Evolutionary conservation across 2,888 invertebrate genomes (phyloP).

Genomic region (Scaeva pyrastri): DNA sequence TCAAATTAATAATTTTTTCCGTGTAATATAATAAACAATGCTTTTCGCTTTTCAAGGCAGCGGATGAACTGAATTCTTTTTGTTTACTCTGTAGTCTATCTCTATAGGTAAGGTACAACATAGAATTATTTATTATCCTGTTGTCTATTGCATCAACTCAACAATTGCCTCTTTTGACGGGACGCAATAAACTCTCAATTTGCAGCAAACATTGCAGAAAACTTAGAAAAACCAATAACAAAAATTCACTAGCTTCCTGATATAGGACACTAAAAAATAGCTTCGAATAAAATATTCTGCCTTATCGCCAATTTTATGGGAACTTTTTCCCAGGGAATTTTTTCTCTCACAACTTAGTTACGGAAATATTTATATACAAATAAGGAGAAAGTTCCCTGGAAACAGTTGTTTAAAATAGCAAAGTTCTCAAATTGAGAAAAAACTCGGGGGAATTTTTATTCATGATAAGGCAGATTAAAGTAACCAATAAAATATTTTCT

Average conservation of each 20-base stretch:
- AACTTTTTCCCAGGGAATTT: too few relatives aligned
- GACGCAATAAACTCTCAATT: background rate
- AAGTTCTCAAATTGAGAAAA: too few relatives aligned
- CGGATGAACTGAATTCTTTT: conserved; percentile 57
- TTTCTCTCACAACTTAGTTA: too few relatives aligned
- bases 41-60: conserved; percentile 2
- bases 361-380: too few relatives aligned
- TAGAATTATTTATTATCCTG: conserved; percentile 30
- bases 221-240: background rate
- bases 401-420: too few relatives aligned
- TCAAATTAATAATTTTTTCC: background rate
- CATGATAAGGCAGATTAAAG: too few relatives aligned
- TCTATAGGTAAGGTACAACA: too few relatives aligned
- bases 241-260: background rate
- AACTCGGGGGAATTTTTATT: too few relatives aligned
- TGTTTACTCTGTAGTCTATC: conserved; percentile 44
- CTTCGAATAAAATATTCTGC: conserved; percentile 31
- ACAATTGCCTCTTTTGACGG: conserved; percentile 8
- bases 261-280: conserved; percentile 19
- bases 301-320: too few relatives aligned
- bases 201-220: background rate
- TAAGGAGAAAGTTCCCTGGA: too few relatives aligned
- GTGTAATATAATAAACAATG: background rate
- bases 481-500: too few relatives aligned
- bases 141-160: conserved; percentile 51